Evolutionary conservation across 2,888 invertebrate species (phyloP), one percentile per base, ranked within the genome.

Genomic region (Odiellus spinosus): DNA sequence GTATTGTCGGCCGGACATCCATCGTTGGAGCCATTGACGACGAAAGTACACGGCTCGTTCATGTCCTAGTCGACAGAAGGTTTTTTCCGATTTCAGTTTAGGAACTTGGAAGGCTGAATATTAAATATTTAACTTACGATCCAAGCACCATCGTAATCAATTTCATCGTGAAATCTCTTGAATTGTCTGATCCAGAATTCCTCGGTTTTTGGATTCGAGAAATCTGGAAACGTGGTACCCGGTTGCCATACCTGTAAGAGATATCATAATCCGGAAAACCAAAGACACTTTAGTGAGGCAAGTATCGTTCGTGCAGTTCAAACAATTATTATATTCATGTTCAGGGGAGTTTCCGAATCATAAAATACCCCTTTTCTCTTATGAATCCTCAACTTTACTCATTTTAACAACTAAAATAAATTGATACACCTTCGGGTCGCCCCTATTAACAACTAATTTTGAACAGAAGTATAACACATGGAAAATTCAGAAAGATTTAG

Each of bases 91-190:
- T 12, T n/a, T 12, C 11, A 34, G n/a, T 34, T n/a, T 12, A 34
- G n/a, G n/a, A 34, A 11, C 11, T 12, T 34, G 1, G n/a, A n/a
- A 34, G n/a, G 34, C n/a, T 34, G 11, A 11, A 34, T 12, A 34
- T 12, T 34, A n/a, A n/a, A n/a, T n/a, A n/a, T n/a, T n/a, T 4
- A 44, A 72, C 76, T 72, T 62, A 78, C 82, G 57, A 87, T 81
- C 87, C 87, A 87, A 38, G 78, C 76, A 11, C 86, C 87, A 60
- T 88, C 87, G 59, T 76, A 83, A n/a, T 55, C 44, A 5, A 60
- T 49, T 53, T 54, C 59, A 11, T 74, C 65, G 56, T 82, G 76
- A 60, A 81, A 73, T 14, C 71, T 63, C 2, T 67, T 63, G 61
- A 85, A 67, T 76, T 81, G 78, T 49, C 56, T 54, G 26, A 48